Base-by-base conservation (phyloP, 2,888 invertebrate genomes). In the Anodontia alba region DNA sequence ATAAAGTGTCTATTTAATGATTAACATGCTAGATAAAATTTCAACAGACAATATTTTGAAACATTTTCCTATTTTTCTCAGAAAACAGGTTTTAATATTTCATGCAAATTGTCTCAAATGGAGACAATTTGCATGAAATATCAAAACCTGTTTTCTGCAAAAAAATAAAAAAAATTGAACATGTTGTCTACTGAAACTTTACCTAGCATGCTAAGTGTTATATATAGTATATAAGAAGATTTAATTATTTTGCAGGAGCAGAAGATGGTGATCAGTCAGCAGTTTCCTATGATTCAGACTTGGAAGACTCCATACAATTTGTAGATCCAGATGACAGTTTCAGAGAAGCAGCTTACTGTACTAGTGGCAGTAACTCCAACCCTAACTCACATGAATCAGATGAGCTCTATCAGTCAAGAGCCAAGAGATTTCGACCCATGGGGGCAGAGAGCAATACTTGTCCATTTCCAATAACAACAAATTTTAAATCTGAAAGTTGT, bases 301-400 rank as follows among this genome's bases (percentile, higher is more conserved):
- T 85, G 26, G 85, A 85, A 46, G 85, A 85, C 46, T 85, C 85
- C 72, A 81, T 85, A 68, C 80, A 82, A 26, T 85, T 85, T 76
- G 80, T 85, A 38, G 82, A 83, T n/a, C 85, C 82, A 31, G 76
- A 79, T 73, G 85, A 81, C 42, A n/a, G 5, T 38, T 17, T 12
- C 29, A 17, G 46, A 42, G 23, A 23, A 1, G n/a, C 33, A 33
- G 54, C 7, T 26, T 8, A 26, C 54, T 8, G 38, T 12, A 46
- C 2, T 20, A 20, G n/a, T 3, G 17, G 3, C 3, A 54, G 26
- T n/a, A 26, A 23, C 26, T 23, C 54, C 26, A 12, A 62, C 42
- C 20, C n/a, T 1, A 51, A 33, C 15, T 29, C 26, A 20, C 51
- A 42, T 33, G 78, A 33, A 33, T 23, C 23, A 23, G 36, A 67